Base-by-base conservation (phyloP, 2,113 vertebrate species). In the Mesoclemmys tuberculata region DNA sequence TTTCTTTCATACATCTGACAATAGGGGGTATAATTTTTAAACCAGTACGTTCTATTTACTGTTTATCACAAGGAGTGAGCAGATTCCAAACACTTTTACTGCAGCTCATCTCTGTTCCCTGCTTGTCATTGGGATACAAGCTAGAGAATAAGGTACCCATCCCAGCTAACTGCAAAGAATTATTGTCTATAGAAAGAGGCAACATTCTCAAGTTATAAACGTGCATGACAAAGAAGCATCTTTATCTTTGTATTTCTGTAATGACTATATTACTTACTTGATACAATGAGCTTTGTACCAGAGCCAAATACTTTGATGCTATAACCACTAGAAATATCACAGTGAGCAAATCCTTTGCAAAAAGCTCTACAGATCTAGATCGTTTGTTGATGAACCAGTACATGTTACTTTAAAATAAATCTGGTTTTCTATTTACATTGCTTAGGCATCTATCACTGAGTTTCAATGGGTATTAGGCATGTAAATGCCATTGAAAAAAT, bases 231-330 rank as follows among this genome's bases (percentile, higher is more conserved):
- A 75, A 61, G 77, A 74, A 91, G 24, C n/a, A n/a, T 81, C 6
- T 26, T 81, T 51, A 55, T 71, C 75, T 93, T 51, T 85, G 46
- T 75, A 14, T n/a, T 35, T 35, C 3, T 52, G n/a, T 55, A 88
- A 78, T n/a, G n/a, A n/a, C 16, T 35, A n/a, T 4, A 10, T 11
- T 68, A 80, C 93, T 90, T 95, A 97, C 96, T 92, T 61, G 95
- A 88, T 46, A 95, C 90, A 38, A 95, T 2, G 41, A 97, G 91
- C 35, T 93, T 96, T 80, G 97, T 97, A 38, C 94, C 85, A 0
- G 92, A 46, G 18, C 96, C 94, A 44, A 97, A 97, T 3, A 94
- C 0, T 83, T 93, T 92, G 1, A 75, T 8, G 27, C 0, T 4
- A 16, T 82, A 68, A 12, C 31, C 51, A 24, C 16, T 19, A 19